Evolutionary conservation across 2,888 invertebrate genomes (phyloP).

Genomic region (Diplolepis rosae): DNA sequence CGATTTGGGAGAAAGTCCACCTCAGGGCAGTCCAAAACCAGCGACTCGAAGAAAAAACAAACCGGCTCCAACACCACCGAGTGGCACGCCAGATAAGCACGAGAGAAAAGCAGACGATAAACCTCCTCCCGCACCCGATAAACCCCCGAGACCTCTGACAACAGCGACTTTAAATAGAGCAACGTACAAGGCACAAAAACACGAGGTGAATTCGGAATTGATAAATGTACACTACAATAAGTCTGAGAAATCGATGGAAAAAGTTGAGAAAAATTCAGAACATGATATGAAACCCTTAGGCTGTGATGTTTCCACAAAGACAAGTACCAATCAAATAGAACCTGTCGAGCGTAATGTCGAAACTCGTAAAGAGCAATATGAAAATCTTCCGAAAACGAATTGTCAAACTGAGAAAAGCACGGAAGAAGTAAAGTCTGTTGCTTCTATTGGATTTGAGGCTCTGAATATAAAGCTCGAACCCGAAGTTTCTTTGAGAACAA

Average conservation of each 20-base stretch:
- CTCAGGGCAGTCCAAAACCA: constrained; percentile 84
- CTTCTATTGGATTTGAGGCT: constrained; percentile 42
- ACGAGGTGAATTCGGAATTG: constrained; percentile 71
- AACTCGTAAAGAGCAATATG: neutral
- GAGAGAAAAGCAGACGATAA: constrained; percentile 64
- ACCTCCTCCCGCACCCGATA: constrained; percentile 76
- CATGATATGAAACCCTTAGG: constrained; percentile 43
- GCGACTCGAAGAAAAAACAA: constrained; percentile 84
- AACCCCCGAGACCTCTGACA: constrained; percentile 78
- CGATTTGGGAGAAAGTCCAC: constrained; percentile 81
- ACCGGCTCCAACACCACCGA: constrained; percentile 83
- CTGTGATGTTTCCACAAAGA: constrained; percentile 13
- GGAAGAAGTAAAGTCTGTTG: constrained; percentile 49
- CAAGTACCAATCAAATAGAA: constrained; percentile 29
- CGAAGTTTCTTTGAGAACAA: neutral
- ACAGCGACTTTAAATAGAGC: constrained; percentile 79
- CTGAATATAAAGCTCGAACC: neutral
- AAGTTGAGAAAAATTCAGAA: constrained; percentile 47
- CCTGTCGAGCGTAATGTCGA: constrained; percentile 4
- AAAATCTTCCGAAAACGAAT: constrained; percentile 32
- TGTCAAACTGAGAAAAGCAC: constrained; percentile 41
- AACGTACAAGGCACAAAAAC: constrained; percentile 75
- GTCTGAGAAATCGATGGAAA: constrained; percentile 36
- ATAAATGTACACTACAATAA: constrained; percentile 47
- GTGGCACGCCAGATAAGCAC: constrained; percentile 72